Evolutionary conservation across 1,140 invertebrate genomes (phyloP).

Genomic region (Drosophila ananassae): DNA sequence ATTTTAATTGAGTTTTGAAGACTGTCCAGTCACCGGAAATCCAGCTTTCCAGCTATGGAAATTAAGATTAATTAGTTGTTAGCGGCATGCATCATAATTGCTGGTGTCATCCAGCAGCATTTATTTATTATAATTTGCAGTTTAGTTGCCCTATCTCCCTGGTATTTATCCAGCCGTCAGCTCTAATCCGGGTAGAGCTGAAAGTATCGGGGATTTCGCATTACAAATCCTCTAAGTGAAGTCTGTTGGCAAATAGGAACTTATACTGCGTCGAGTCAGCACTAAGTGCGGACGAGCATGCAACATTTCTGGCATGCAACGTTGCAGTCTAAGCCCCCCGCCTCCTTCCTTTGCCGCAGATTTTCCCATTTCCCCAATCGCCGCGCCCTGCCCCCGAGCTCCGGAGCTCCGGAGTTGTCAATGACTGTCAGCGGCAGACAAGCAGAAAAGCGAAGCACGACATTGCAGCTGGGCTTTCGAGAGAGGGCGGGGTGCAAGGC

Average conservation of each 20-base stretch:
- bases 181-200: slow-evolving; percentile 37
- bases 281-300: slow-evolving; percentile 74
- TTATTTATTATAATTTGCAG: not conserved
- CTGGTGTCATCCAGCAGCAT: no score
- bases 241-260: slow-evolving; percentile 66
- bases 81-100: not conserved
- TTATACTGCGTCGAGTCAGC: slow-evolving; percentile 73
- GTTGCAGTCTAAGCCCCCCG: slow-evolving; percentile 23
- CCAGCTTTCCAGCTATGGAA: no score
- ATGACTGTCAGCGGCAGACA: slow-evolving; percentile 78
- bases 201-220: slow-evolving; percentile 31
- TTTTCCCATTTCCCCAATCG: slow-evolving; percentile 1
- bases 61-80: not conserved
- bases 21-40: not conserved
- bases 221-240: slow-evolving; percentile 42
- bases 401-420: slow-evolving; percentile 59
- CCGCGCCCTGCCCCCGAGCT: slow-evolving; percentile 1
- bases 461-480: slow-evolving; percentile 39
- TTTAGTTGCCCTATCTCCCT: not conserved
- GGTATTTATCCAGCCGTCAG: slow-evolving; percentile 14
- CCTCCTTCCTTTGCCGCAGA: not conserved
- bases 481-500: not conserved
- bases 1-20: not conserved
- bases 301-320: slow-evolving; percentile 69
- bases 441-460: slow-evolving; percentile 68